Evolutionary conservation across 2,113 vertebrate genomes (phyloP), one percentile per base, ranked within the genome.

Genomic region (Silurus glanis): DNA sequence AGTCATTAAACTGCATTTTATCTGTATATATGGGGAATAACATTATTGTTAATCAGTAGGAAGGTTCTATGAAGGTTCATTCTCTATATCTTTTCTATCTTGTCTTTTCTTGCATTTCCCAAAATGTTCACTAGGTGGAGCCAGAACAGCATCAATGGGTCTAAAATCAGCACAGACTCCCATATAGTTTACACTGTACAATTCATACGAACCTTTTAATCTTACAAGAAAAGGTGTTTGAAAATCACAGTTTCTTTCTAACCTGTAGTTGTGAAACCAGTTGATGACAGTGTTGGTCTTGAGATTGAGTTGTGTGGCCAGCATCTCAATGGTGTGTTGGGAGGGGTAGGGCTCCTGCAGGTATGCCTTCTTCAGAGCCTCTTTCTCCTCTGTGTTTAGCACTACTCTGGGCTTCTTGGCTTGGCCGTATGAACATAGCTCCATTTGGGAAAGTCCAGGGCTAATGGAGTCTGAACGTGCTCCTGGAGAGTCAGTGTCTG

Each of bases 181-280:
- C n/a, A 72, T 21, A 49, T 0, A 67, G 12, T 56, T 55, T 83
- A 59, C 2, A 12, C 21, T 61, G 4, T 10, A 61, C 19, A 80
- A 45, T 37, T 59, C 37, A 14, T 80, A 80, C 37, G 16, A 59
- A 3, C 17, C 53, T 59, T 8, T 19, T 45, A 79, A 1, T 21
- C 19, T 66, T n/a, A 56, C 1, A 62, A 2, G 17, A 0, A 25
- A 45, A 37, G 19, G 10, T 55, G 17, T 76, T 7, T 82, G 16
- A 83, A 67, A 71, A 59, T 23, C 17, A 47, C 10, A 45, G 14
- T 28, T 72, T 25, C 12, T 55, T 37, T 90, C 93, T 91, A 91
- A 96, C 98, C 98, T 98, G 96, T 99, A 99, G 93, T 99, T 99
- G 93, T 99, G 98, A 93, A 99, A 99, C 98, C 98, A 99, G 94